Conservation (phyloP, 2,113 vertebrate species). For the Datnioides undecimradiatus region DNA sequence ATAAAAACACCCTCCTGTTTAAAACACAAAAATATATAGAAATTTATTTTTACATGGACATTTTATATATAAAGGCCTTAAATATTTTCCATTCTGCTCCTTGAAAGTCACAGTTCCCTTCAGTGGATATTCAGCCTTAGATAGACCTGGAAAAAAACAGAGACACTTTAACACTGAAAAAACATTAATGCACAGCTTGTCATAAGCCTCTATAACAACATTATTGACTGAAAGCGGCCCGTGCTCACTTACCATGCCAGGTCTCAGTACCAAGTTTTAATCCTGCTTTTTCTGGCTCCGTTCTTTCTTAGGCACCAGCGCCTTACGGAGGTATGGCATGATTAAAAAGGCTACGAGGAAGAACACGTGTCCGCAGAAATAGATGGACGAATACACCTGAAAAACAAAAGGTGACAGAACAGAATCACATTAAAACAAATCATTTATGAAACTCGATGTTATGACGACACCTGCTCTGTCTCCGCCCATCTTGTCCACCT, state of each 20-base stretch:
- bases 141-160: conserved; percentile 68
- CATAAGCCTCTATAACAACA: background rate
- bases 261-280: conserved; percentile 61
- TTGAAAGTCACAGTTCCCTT: conserved; percentile 82
- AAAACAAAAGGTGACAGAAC: conserved; percentile 37
- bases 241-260: conserved; percentile 56
- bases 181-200: background rate
- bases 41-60: conserved; percentile 81
- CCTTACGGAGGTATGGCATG: conserved; percentile 90
- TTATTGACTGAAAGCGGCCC: background rate
- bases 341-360: conserved; percentile 87
- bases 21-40: conserved; percentile 84
- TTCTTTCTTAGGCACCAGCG: conserved; percentile 89
- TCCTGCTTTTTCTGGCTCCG: conserved; percentile 70
- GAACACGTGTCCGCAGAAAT: conserved; percentile 92
- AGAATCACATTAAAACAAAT: background rate
- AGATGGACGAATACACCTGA: conserved; percentile 94
- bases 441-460: background rate
- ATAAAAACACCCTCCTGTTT: conserved; percentile 71
- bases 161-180: background rate
- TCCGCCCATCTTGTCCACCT: background rate
- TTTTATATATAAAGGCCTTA: conserved; percentile 80
- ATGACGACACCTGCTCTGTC: background rate
- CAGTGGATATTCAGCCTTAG: conserved; percentile 66
- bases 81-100: conserved; percentile 81